These are phyloP conservation scores for Plecotus auritus DNA, from an alignment of 2,113 vertebrate species.

Conservation along the genomic window DNA sequence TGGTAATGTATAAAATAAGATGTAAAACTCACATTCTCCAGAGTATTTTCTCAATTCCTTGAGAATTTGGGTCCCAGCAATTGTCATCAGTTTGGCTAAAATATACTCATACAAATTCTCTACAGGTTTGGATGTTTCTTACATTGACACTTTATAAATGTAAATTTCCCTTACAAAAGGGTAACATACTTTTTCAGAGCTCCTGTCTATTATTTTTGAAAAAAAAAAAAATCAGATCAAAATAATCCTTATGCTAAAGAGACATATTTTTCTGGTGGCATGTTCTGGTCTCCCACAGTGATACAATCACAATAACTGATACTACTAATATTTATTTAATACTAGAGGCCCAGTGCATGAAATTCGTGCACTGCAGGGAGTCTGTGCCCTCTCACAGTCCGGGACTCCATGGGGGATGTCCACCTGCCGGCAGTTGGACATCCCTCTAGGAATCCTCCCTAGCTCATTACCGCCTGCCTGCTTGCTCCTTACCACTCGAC, in stretches of 20 bases:
- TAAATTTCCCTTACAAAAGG: background rate
- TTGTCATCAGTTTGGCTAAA: background rate
- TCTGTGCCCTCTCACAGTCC: too few species aligned
- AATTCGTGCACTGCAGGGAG: too few species aligned
- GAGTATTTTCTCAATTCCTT: background rate
- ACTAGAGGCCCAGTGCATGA: too few species aligned
- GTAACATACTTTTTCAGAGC: background rate
- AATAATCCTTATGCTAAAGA: background rate
- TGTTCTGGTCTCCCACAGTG: background rate
- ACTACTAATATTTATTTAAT: background rate
- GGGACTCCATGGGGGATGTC: too few species aligned
- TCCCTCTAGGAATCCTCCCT: too few species aligned
- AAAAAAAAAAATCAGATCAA: background rate
- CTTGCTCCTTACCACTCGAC: too few species aligned
- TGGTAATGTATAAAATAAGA: background rate
- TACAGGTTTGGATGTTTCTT: background rate
- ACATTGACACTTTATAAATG: background rate
- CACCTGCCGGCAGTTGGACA: too few species aligned
- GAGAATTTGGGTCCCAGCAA: background rate
- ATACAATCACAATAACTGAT: background rate
- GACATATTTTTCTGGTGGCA: background rate
- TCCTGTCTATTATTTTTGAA: background rate
- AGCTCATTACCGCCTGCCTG: too few species aligned
- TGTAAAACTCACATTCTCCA: background rate
- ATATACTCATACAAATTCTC: background rate